Evolutionary conservation across 2,888 invertebrate genomes (phyloP), one percentile per base, ranked within the genome.

Genomic region (Phragmatobia fuliginosa): DNA sequence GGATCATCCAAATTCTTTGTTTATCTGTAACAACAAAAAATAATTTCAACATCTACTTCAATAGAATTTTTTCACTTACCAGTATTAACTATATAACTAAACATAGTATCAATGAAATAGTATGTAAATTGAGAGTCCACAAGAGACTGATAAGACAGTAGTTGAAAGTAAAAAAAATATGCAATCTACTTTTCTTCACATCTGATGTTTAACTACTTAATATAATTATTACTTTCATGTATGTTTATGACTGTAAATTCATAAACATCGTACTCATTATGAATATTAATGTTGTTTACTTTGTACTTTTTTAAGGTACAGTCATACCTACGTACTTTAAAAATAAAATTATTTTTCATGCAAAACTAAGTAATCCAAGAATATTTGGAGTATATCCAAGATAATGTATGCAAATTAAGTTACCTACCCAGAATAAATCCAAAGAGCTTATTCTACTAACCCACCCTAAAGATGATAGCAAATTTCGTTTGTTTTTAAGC

Each of bases 1-100:
- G 36, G 60, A 74, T 90, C 84, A 91, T 83, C 91, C 90, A 75
- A 82, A 85, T 77, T 91, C 91, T 79, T 88, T 87, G 75, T 86
- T 79, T 69, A 90, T 84, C 92, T 92, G 92, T 63, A 92, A 91
- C 83, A 87, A 89, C 69, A 72, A 74, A 68, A 80, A 76, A 70
- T 28, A 31, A 52, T 66, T 58, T 58, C 2, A 58, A 58, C 4
- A 32, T 58, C 0, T 31, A 11, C 8, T 21, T 59, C 7, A 1
- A 14, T 59, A 8, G 18, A 21, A 4, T 58, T 28, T 25, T 58
- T 28, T 45, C 38, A 16, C 16, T 1, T 16, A 14, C 1, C 10
- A 8, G 38, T 38, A 36, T 36, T 36, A 36, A 11, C 2, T 11
- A 0, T 36, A 36, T 38, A 16, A 7, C 14, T 38, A 1, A 38